Percentiles rank a stretch among this genome's conserved stretches.
Evolutionary conservation across 1,140 invertebrate genomes (phyloP).

Genomic region (Dolichoris vasculosae): DNA sequence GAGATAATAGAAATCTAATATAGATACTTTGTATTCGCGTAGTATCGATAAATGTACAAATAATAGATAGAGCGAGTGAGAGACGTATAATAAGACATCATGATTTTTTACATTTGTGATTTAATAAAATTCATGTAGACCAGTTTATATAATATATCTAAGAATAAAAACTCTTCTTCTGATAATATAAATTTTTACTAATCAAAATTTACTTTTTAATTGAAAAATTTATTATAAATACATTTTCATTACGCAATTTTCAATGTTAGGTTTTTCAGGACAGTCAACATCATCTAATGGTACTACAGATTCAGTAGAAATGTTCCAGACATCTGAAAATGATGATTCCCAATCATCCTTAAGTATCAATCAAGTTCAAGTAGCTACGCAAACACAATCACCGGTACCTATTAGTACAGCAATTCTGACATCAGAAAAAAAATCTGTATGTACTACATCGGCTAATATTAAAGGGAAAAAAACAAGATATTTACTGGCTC

Average conservation of each 20-base stretch:
- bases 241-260: conserved; percentile 4
- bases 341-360: conserved; percentile 62
- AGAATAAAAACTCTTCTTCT: too few species aligned
- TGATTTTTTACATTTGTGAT: too few species aligned
- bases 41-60: too few species aligned
- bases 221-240: neutral
- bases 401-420: conserved; percentile 65
- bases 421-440: conserved; percentile 64
- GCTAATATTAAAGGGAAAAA: conserved; percentile 69
- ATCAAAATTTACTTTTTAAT: too few species aligned
- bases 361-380: conserved; percentile 75
- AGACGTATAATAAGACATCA: too few species aligned
- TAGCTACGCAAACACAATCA: conserved; percentile 77
- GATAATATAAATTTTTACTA: too few species aligned
- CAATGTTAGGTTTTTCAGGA: conserved; percentile 63
- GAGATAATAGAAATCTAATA: too few species aligned
- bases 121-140: too few species aligned
- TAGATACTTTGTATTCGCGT: too few species aligned
- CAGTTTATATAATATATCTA: too few species aligned
- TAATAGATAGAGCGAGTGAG: too few species aligned
- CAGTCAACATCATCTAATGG: conserved; percentile 63
- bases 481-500: conserved; percentile 68
- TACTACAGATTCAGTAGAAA: conserved; percentile 60
- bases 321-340: conserved; percentile 58
- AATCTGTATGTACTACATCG: conserved; percentile 69